A percentile compares a stretch with the other conserved stretches of the same genome.
These are phyloP conservation scores for Axis porcinus DNA, from an alignment of 2,113 vertebrate species.

Conservation along the genomic window DNA sequence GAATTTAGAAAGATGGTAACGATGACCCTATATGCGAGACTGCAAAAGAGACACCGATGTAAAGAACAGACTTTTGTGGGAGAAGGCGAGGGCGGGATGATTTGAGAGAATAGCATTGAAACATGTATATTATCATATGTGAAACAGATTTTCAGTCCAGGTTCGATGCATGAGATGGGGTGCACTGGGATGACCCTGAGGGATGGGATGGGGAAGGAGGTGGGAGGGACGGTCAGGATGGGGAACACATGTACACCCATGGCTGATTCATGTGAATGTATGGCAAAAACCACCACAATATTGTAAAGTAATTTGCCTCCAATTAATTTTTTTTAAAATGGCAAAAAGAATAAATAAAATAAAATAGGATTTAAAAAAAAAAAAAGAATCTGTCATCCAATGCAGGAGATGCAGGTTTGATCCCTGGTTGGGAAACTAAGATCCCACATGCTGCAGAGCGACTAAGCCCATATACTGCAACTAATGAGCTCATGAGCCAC, in stretches of 20 bases:
- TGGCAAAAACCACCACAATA: neutral
- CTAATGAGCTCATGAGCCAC: neutral
- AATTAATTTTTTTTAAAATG: fast-evolving
- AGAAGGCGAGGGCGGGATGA: neutral
- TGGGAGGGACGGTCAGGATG: neutral
- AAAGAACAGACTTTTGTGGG: neutral
- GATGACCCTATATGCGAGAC: neutral
- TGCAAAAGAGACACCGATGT: neutral
- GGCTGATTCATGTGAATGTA: neutral
- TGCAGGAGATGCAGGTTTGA: neutral
- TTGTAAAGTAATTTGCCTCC: neutral
- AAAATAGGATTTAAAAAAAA: neutral
- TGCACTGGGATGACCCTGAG: neutral
- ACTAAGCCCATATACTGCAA: neutral
- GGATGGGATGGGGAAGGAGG: neutral
- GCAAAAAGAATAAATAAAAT: neutral
- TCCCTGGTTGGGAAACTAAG: neutral
- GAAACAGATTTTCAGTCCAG: neutral
- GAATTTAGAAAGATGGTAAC: neutral
- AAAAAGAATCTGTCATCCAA: neutral
- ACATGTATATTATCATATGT: neutral
- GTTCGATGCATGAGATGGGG: neutral
- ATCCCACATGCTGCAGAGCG: neutral
- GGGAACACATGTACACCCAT: neutral
- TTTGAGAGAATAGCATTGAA: neutral